These are phyloP conservation scores for Redunca redunca DNA, from an alignment of 2,113 vertebrate species.

Conservation along the genomic window DNA sequence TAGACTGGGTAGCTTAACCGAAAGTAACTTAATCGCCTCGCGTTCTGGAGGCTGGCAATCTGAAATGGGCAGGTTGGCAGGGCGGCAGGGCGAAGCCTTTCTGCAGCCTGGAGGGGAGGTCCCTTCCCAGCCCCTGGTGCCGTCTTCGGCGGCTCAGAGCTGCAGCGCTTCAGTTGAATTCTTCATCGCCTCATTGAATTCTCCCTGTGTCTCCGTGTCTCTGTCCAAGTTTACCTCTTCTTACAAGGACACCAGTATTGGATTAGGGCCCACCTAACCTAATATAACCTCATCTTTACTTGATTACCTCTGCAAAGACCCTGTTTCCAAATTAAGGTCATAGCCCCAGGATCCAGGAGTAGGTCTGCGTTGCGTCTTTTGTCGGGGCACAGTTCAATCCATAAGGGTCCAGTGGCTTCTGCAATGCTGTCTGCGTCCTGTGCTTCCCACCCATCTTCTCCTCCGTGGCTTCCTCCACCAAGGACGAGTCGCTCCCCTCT, in stretches of 20 bases:
- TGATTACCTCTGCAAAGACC: neutral
- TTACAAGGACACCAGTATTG: neutral
- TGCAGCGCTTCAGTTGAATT: rapidly evolving
- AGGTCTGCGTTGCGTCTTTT: neutral
- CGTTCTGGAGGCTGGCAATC: neutral
- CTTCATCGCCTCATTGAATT: neutral
- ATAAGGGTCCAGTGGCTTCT: neutral
- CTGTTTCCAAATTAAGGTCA: neutral
- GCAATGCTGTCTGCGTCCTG: neutral
- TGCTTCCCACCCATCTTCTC: neutral
- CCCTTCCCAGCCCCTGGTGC: neutral
- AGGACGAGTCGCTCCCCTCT: neutral
- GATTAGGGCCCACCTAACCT: neutral
- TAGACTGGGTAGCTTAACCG: neutral
- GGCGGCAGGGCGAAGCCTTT: rapidly evolving
- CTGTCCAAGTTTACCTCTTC: neutral
- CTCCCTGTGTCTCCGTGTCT: neutral
- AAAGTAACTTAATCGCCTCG: neutral
- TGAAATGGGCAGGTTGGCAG: neutral
- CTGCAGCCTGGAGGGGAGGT: neutral
- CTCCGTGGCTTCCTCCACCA: neutral
- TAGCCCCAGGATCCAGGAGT: neutral
- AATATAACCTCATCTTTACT: neutral
- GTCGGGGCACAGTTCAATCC: neutral
- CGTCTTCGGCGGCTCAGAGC: neutral